These are phyloP conservation scores for Tapirus terrestris DNA, from an alignment of 2,113 vertebrate species.

Conservation along the genomic window DNA sequence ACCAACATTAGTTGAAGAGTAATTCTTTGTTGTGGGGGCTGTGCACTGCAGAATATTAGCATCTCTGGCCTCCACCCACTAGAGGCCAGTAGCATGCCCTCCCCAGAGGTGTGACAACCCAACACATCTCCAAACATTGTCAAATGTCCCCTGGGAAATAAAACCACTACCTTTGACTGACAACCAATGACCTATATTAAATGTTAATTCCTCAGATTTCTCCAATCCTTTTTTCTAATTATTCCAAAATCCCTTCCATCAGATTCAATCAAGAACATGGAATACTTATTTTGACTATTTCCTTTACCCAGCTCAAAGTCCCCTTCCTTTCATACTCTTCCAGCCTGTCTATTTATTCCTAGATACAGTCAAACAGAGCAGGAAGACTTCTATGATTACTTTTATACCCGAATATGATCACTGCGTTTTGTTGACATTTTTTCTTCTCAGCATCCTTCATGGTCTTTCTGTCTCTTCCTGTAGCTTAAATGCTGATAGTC, in stretches of 20 bases:
- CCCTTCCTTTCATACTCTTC: neutral
- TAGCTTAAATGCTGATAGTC: neutral
- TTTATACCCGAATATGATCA: neutral
- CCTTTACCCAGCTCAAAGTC: neutral
- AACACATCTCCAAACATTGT: neutral
- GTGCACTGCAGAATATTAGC: neutral
- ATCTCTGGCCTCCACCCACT: neutral
- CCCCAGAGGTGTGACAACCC: neutral
- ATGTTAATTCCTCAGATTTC: neutral
- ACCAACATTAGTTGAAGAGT: neutral
- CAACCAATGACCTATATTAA: neutral
- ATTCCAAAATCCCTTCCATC: slow-evolving; percentile 1
- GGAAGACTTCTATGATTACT: neutral
- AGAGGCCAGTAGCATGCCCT: neutral
- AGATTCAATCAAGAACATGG: neutral
- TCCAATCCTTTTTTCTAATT: neutral
- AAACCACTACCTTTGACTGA: neutral
- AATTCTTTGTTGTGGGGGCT: neutral
- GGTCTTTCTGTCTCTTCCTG: neutral
- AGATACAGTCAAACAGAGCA: too few species aligned
- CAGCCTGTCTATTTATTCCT: neutral
- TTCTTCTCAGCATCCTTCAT: neutral
- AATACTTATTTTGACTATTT: neutral
- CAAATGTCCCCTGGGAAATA: neutral
- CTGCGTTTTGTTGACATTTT: neutral